Evolutionary conservation across 2,113 vertebrate genomes (phyloP), one percentile per base, ranked within the genome.

Genomic region (Lycocorax pyrrhopterus): DNA sequence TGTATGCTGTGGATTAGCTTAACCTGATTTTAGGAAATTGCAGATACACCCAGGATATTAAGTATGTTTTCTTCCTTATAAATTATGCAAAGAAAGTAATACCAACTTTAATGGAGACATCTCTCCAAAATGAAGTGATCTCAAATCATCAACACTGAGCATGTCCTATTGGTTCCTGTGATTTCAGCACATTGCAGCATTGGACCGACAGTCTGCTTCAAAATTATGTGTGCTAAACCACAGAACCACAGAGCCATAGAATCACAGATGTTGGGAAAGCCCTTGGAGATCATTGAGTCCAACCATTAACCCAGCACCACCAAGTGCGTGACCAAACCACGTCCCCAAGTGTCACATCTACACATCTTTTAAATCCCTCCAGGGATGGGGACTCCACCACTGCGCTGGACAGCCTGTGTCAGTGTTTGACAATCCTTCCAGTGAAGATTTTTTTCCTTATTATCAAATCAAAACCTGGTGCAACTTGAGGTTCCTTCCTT

Each of bases 81-180:
- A 93, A 90, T 85, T 83, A 77, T 84, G 67, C 52, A 86, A 71
- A 85, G 82, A 80, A 90, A 72, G 33, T 84, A 76, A 84, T 32
- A 51, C 7, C 21, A 59, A 18, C 59, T 83, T 91, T 80, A 95
- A 83, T 33, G 33, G 43, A 85, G 59, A 35, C 17, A 41, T 59
- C 5, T 90, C 35, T 80, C 46, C 55, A 67, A 83, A 90, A 83
- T 53, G 22, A 89, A 84, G 13, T 12, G 20, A 58, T 62, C 47
- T 95, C 46, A 77, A 19, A 43, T 63, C 44, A 47, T 58, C 49
- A 76, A 16, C 64, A 35, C 22, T 23, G 26, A 91, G 29, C 16
- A 8, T 1, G 2, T 62, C 35, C 15, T 44, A 7, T 55, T 2
- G 5, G 23, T 53, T 21, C 32, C 16, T 66, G 51, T 66, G 37